Conservation (phyloP, 2,113 vertebrate species). For the Sminthopsis crassicaudata region DNA sequence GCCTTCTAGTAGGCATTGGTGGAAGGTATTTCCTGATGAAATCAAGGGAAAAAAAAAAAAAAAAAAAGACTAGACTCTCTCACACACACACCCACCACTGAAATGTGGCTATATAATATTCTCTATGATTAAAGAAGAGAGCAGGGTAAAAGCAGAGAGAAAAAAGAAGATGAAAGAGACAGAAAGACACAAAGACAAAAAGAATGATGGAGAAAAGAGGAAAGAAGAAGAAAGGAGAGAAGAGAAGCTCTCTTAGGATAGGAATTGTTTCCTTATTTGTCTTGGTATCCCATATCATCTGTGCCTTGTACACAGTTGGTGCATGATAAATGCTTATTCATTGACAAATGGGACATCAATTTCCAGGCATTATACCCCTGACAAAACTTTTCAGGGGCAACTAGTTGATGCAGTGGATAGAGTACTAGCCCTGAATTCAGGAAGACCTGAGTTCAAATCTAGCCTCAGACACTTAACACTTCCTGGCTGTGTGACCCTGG, state of each 20-base stretch:
- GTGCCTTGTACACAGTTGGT: conserved; percentile 8
- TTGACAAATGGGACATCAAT: conserved; percentile 8
- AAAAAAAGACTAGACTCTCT: not conserved
- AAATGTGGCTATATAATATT: not conserved
- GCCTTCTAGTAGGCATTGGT: not conserved
- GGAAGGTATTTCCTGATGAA: not conserved
- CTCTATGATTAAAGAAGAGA: not conserved
- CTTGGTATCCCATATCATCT: not conserved
- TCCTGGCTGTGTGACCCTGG: no score
- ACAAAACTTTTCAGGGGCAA: not conserved
- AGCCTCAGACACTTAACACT: no score
- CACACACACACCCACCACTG: not conserved
- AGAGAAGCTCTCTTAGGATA: not conserved
- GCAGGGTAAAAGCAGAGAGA: not conserved
- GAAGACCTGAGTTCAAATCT: no score
- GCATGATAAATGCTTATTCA: not conserved
- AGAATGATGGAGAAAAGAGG: no score
- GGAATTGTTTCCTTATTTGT: not conserved
- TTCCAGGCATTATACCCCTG: not conserved
- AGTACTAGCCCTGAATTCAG: no score
- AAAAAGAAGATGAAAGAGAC: not conserved
- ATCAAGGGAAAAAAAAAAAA: not conserved
- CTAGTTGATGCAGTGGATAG: no score
- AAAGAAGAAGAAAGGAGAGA: no score
- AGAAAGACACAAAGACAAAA: no score